Percentiles rank a stretch among this genome's conserved stretches.
Evolutionary conservation across 2,797 vertebrate genomes (phyloP).

Genomic region (Tamandua tetradactyla): DNA sequence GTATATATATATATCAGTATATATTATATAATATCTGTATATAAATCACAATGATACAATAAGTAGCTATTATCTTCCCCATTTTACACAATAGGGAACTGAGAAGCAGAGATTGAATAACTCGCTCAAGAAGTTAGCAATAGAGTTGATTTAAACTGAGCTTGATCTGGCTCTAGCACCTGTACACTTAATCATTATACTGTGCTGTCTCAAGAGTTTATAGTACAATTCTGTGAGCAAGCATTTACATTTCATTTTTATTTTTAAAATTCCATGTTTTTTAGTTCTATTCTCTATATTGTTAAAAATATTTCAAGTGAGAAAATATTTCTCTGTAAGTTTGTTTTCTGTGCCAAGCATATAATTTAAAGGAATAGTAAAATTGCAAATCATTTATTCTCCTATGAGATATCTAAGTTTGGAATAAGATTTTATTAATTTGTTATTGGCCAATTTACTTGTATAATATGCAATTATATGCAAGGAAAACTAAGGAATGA

Average conservation of each 20-base stretch:
- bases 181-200: fast-evolving
- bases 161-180: neutral
- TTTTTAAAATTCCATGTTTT: neutral
- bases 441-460: neutral
- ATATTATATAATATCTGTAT: too few relatives aligned
- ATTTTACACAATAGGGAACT: neutral
- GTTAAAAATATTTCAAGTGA: neutral
- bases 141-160: neutral
- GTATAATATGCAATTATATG: too few relatives aligned
- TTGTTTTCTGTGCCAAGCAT: neutral
- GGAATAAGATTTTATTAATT: neutral
- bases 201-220: neutral
- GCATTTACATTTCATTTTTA: neutral
- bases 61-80: neutral
- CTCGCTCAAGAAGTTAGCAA: neutral
- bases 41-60: neutral
- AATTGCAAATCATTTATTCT: conserved; percentile 34
- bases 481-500: conserved; percentile 54
- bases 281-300: neutral
- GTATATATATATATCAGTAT: too few relatives aligned
- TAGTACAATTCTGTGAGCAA: neutral
- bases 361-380: neutral
- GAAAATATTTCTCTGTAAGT: neutral
- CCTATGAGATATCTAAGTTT: conserved; percentile 23
- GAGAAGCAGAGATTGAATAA: neutral